Percentiles rank a stretch among this genome's conserved stretches.
phyloP scores from a whole-genome alignment of 1,140 invertebrate species.

The Drosophila mojavensis region DNA sequence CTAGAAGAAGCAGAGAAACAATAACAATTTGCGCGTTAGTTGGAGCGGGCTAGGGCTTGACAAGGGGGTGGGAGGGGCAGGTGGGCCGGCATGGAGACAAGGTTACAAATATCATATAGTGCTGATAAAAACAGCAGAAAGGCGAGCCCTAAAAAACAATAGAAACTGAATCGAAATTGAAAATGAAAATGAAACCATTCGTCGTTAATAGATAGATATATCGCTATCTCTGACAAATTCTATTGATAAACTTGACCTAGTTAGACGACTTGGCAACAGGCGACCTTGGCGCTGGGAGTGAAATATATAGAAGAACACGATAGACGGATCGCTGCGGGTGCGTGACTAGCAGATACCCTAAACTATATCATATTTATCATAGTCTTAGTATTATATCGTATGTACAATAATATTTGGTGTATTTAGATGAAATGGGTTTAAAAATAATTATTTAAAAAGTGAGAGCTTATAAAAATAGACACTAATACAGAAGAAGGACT shows the following conservation, averaged over 20 bases:
- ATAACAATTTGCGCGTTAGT: slow-evolving; percentile 13
- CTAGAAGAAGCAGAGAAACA: background rate
- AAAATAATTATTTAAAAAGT: too few relatives aligned
- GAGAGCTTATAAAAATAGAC: too few relatives aligned
- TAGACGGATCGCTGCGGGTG: background rate
- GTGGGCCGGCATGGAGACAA: slow-evolving; percentile 22
- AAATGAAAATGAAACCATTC: slow-evolving; percentile 25
- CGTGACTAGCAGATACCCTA: too few relatives aligned
- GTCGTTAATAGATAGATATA: slow-evolving; percentile 67
- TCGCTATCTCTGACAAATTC: slow-evolving; percentile 18
- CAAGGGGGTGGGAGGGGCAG: background rate
- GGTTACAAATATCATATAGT: slow-evolving; percentile 56
- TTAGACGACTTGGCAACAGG: slow-evolving; percentile 27
- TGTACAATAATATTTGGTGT: too few relatives aligned
- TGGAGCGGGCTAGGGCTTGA: background rate
- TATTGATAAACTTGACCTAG: slow-evolving; percentile 74
- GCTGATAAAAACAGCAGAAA: slow-evolving; percentile 51
- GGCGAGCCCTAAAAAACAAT: slow-evolving; percentile 20
- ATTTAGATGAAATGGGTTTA: too few relatives aligned
- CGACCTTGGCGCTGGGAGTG: slow-evolving; percentile 32
- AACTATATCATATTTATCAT: too few relatives aligned
- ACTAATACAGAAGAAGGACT: too few relatives aligned
- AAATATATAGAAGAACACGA: background rate
- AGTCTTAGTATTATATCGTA: too few relatives aligned
- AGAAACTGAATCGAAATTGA: slow-evolving; percentile 26